Evolutionary conservation across 2,888 invertebrate species (phyloP).

Genomic region (Plebejus anna): DNA sequence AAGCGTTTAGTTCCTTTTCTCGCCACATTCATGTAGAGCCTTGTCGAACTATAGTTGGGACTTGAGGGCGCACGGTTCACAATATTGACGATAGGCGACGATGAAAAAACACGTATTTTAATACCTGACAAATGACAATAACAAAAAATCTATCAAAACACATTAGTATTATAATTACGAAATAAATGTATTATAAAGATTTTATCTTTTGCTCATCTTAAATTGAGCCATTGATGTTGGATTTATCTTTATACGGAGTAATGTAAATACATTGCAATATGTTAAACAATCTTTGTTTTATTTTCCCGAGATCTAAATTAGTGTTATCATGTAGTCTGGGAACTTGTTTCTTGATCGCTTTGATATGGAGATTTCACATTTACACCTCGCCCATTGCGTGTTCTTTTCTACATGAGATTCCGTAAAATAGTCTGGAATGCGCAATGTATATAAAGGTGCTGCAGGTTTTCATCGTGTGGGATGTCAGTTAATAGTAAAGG

Average conservation of each 20-base stretch:
- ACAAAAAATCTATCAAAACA: no score
- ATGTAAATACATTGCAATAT: constrained; percentile 20
- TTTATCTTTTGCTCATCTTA: neutral
- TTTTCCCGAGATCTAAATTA: constrained; percentile 10
- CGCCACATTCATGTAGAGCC: no score
- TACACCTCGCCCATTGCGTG: neutral
- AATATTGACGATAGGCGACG: no score
- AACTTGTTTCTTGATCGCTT: neutral
- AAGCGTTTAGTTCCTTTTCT: no score
- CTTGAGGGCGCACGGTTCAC: no score
- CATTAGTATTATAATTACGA: neutral
- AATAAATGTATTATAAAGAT: neutral
- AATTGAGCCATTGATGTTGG: constrained; percentile 66
- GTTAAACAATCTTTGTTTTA: constrained; percentile 9
- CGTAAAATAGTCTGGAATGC: neutral
- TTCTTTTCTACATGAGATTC: neutral
- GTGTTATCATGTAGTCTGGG: constrained; percentile 19
- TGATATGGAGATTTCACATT: neutral
- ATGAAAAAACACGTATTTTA: no score
- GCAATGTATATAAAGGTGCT: neutral
- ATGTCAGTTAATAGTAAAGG: neutral
- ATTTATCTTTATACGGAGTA: constrained; percentile 52
- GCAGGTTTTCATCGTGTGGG: neutral
- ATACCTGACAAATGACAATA: no score
- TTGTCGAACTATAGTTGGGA: no score